These are phyloP conservation scores for Synergus laeviventris DNA, from an alignment of 2,888 invertebrate genomes.

Conservation along the genomic window DNA sequence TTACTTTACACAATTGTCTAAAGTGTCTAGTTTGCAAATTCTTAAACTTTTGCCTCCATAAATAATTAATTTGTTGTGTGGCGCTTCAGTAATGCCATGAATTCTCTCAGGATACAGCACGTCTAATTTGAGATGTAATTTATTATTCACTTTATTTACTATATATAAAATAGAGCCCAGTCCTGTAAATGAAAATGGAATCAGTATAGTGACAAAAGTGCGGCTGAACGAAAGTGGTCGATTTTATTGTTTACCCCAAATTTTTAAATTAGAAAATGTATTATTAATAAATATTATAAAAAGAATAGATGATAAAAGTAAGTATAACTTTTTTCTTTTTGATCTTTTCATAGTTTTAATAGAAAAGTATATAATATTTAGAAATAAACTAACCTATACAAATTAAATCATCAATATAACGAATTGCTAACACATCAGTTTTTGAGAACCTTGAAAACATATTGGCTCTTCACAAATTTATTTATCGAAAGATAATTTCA, in stretches of 20 bases:
- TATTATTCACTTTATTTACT: slow-evolving; percentile 50
- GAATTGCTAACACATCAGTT: slow-evolving; percentile 67
- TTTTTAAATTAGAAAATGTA: background rate
- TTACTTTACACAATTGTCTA: slow-evolving; percentile 55
- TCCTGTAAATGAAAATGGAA: slow-evolving; percentile 59
- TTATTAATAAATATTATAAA: background rate
- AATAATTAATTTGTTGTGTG: slow-evolving; percentile 62
- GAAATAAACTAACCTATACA: slow-evolving; percentile 64
- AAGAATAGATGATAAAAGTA: background rate
- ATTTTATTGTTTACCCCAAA: background rate
- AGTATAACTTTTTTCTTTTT: background rate
- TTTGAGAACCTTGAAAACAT: slow-evolving; percentile 59
- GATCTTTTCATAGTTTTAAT: background rate
- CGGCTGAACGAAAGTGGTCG: background rate
- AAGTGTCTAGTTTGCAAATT: slow-evolving; percentile 57
- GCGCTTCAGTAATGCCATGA: slow-evolving; percentile 64
- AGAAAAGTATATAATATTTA: slow-evolving; percentile 21
- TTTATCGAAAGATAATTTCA: background rate
- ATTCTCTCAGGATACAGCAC: slow-evolving; percentile 66
- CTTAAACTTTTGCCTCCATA: slow-evolving; percentile 67
- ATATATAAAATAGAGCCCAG: slow-evolving; percentile 63
- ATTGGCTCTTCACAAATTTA: slow-evolving; percentile 19
- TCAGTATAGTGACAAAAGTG: background rate
- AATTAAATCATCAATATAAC: slow-evolving; percentile 60
- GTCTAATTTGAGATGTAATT: slow-evolving; percentile 57